Evolutionary conservation across 2,888 invertebrate genomes (phyloP), one percentile per base, ranked within the genome.

Genomic region (Acleris emargana): DNA sequence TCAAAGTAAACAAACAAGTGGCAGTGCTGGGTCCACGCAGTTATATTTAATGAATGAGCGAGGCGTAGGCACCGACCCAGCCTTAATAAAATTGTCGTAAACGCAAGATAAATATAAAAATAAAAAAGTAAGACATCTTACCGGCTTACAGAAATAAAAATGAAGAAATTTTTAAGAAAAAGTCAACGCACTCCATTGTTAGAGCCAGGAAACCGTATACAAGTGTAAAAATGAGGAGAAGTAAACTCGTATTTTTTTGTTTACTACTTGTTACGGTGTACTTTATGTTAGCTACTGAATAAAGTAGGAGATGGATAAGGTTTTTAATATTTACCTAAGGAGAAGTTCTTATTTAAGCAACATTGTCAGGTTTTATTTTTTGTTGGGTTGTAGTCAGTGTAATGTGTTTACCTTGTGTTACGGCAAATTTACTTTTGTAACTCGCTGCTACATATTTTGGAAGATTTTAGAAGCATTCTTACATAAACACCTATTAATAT

Each of bases 71-170:
- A 75, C 74, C 78, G 78, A 76, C 76, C 75, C 75, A 73, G 77
- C 84, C 80, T 81, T 86, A 86, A 89, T 89, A 89, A 89, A 89
- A 86, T 84, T 87, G 87, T 87, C 87, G 85, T 88, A 89, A 88
- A 87, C 72, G 77, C 69, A 79, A 81, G 78, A 85, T 81, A 86
- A 84, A 85, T 79, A 77, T 77, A 77, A 78, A 80, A 81, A 78
- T 72, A 79, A 73, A 73, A 79, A 78, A 82, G 76, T 72, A 71
- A 69, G 62, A 70, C 72, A 69, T 68, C 68, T 57, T 68, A 69
- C 70, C 69, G 72, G 71, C 72, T 72, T 74, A 72, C 68, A 74
- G 63, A 72, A 74, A 74, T 74, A 74, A 75, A 75, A 80, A 81
- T 70, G 61, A 72, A 72, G 72, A 75, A 72, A 70, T 70, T 73